phyloP scores from a whole-genome alignment of 2,797 vertebrate genomes.

The Brotogeris chrysoptera region DNA sequence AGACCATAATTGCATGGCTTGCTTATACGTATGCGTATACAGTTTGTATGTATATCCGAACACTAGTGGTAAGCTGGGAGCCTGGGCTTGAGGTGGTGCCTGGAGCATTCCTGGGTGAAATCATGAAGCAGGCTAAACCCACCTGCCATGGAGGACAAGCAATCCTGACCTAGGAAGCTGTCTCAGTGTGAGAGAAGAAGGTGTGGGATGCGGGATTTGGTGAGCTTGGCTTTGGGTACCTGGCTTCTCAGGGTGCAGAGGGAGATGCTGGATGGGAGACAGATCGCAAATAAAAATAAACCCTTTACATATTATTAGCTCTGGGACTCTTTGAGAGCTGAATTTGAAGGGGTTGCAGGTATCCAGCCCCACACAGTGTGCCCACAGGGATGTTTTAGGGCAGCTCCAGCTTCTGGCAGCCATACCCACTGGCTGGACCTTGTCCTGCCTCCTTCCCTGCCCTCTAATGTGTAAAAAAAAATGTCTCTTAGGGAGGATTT shows the following conservation, averaged over 20 bases:
- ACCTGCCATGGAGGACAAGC: background rate
- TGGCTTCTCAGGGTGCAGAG: background rate
- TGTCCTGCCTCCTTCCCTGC: background rate
- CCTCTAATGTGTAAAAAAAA: background rate
- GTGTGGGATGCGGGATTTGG: background rate
- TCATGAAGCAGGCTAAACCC: background rate
- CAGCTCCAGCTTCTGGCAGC: background rate
- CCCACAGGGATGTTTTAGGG: background rate
- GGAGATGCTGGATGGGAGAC: background rate
- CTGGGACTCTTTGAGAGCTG: background rate
- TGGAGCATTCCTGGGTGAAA: background rate
- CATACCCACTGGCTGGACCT: background rate
- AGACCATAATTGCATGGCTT: background rate
- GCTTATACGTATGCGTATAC: rapidly evolving
- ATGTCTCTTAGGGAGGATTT: background rate
- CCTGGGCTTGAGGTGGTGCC: background rate
- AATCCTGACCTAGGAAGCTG: background rate
- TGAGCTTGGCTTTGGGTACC: background rate
- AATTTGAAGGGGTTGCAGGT: background rate
- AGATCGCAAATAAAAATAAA: background rate
- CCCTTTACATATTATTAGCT: background rate
- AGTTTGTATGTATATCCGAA: rapidly evolving
- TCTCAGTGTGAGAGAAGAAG: rapidly evolving
- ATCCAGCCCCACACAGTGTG: background rate
- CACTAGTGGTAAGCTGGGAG: background rate